phyloP scores from a whole-genome alignment of 2,797 vertebrate genomes.

The Lepilemur ruficaudatus region DNA sequence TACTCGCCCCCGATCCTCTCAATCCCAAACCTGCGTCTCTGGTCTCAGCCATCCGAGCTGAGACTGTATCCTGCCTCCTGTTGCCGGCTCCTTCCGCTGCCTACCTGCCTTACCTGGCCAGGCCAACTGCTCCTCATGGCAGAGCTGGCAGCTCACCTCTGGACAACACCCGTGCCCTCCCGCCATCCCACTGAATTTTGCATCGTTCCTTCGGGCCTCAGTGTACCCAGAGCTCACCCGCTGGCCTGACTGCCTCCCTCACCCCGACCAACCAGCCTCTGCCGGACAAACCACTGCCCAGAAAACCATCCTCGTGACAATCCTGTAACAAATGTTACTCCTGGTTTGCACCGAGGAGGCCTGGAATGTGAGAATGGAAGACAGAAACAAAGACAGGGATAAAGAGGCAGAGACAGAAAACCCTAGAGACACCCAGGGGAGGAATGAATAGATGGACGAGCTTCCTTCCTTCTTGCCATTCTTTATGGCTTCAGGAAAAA shows the following conservation, averaged over 20 bases:
- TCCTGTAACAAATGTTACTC: neutral
- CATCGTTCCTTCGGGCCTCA: neutral
- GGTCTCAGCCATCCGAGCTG: neutral
- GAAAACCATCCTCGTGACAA: neutral
- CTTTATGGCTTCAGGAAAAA: conserved; percentile 33
- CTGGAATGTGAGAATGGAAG: neutral
- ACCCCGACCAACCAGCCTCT: neutral
- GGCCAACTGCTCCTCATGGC: conserved; percentile 11
- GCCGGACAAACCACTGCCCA: neutral
- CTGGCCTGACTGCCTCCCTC: neutral
- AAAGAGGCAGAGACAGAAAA: neutral
- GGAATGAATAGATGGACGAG: neutral
- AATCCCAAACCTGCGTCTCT: neutral
- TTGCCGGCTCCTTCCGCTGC: conserved; percentile 39
- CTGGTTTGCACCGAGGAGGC: neutral
- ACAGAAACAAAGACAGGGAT: neutral
- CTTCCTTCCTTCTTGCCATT: neutral
- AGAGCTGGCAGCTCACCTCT: neutral
- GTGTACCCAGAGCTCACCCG: neutral
- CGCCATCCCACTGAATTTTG: neutral
- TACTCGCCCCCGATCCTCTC: neutral
- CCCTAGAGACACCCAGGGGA: neutral
- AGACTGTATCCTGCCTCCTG: conserved; percentile 47
- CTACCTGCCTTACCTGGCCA: conserved; percentile 53
- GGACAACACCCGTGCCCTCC: neutral